Percentiles rank a stretch among this genome's conserved stretches.
Evolutionary conservation across 2,888 invertebrate species (phyloP).

Genomic region (Ornithoptera alexandrae): DNA sequence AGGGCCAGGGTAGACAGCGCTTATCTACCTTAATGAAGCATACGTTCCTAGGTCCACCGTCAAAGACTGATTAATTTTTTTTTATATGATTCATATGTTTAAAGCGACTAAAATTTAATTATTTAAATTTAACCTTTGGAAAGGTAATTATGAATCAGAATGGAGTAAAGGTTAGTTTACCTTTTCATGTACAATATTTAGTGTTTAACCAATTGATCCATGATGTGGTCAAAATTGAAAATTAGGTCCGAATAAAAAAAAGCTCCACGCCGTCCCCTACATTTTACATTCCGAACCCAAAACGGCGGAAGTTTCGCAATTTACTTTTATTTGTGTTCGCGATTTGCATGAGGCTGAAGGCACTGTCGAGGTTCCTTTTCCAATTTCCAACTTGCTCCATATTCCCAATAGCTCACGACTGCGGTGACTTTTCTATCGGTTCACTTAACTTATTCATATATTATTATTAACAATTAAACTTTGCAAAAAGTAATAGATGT

Average conservation of each 20-base stretch:
- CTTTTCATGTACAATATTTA: neutral
- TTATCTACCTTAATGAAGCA: no score
- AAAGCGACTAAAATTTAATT: no score
- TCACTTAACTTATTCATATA: constrained; percentile 13
- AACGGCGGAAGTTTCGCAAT: constrained; percentile 65
- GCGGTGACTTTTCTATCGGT: constrained; percentile 35
- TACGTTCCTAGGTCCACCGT: no score
- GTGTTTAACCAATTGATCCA: neutral
- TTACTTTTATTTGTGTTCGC: constrained; percentile 61
- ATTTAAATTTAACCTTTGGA: no score
- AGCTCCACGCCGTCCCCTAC: neutral
- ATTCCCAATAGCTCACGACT: no score
- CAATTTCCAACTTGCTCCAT: constrained; percentile 53
- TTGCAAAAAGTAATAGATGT: neutral
- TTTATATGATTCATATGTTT: no score
- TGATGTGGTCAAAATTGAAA: neutral
- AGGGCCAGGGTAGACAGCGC: no score
- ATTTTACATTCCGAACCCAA: constrained; percentile 39
- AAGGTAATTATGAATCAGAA: no score
- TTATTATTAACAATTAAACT: neutral
- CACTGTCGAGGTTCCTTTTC: constrained; percentile 27
- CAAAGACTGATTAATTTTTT: no score
- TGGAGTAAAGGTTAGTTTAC: no score
- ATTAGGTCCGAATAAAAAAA: neutral
- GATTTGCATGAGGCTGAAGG: constrained; percentile 58